phyloP scores from a whole-genome alignment of 2,797 vertebrate genomes.

The Parauchenoglanis punctatus region DNA sequence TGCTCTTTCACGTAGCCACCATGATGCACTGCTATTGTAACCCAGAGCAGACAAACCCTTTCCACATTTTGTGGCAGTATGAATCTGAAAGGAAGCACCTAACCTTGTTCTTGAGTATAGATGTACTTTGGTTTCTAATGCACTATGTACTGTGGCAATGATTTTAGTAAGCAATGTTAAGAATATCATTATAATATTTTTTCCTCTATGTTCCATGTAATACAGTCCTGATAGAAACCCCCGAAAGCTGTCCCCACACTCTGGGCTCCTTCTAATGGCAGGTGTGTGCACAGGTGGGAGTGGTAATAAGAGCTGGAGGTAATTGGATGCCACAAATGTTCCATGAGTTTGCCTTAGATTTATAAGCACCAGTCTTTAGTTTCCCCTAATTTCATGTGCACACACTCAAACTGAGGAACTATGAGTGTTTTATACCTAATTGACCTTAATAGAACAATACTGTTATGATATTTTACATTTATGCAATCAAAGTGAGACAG shows the following conservation, averaged over 20 bases:
- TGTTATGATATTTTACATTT: neutral
- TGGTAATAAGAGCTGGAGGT: neutral
- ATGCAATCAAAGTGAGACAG: neutral
- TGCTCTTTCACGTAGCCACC: no score
- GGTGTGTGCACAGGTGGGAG: conserved; percentile 1
- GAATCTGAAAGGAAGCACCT: neutral
- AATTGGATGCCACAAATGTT: neutral
- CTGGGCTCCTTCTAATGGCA: neutral
- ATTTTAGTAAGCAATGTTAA: neutral
- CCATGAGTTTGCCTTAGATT: neutral
- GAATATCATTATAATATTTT: neutral
- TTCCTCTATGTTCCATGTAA: neutral
- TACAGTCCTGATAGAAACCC: neutral
- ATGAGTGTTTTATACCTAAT: neutral
- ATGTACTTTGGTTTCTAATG: neutral
- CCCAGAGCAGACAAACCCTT: no score
- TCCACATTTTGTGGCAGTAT: no score
- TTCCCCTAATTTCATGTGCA: neutral
- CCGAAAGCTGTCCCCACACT: neutral
- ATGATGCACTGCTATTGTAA: no score
- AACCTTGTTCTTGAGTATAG: neutral
- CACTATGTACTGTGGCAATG: neutral
- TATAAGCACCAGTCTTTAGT: neutral
- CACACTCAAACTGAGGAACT: neutral
- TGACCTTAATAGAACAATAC: neutral